These are phyloP conservation scores for Tetrapedia diversipes DNA, from an alignment of 2,888 invertebrate genomes.

Conservation along the genomic window DNA sequence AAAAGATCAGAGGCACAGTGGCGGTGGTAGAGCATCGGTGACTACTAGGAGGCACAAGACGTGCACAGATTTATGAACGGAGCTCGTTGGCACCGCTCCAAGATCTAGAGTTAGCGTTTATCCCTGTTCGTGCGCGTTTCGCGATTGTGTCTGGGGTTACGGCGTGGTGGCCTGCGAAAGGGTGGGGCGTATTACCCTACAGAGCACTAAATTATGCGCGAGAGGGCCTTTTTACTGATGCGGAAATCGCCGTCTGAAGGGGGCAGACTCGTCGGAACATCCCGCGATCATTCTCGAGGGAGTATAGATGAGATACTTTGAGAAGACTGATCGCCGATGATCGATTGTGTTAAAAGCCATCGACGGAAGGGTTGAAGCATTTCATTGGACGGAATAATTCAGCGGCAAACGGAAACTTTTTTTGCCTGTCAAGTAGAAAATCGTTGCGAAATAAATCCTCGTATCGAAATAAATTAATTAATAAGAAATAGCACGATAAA, in stretches of 20 bases:
- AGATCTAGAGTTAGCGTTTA: slow-evolving; percentile 75
- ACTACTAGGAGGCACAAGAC: slow-evolving; percentile 72
- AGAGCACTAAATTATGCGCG: slow-evolving; percentile 80
- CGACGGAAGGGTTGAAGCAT: slow-evolving; percentile 24
- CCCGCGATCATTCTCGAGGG: slow-evolving; percentile 27
- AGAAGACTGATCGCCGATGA: slow-evolving; percentile 51
- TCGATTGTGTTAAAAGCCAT: slow-evolving; percentile 48
- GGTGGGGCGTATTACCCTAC: slow-evolving; percentile 76
- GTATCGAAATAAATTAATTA: too few species aligned
- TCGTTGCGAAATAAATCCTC: too few species aligned
- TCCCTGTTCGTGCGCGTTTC: slow-evolving; percentile 68
- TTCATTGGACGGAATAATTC: slow-evolving; percentile 37
- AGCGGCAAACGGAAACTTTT: slow-evolving; percentile 15
- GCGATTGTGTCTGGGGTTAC: slow-evolving; percentile 68
- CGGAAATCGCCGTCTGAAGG: slow-evolving; percentile 73
- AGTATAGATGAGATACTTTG: slow-evolving; percentile 35
- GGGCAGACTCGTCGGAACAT: slow-evolving; percentile 47
- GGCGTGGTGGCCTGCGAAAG: slow-evolving; percentile 29
- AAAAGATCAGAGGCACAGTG: slow-evolving; percentile 42
- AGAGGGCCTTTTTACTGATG: slow-evolving; percentile 78
- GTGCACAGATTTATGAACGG: slow-evolving; percentile 78
- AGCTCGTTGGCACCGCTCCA: slow-evolving; percentile 75
- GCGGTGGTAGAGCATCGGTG: slow-evolving; percentile 62
- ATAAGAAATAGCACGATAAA: too few species aligned
- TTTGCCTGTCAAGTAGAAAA: slow-evolving; percentile 17